Conservation (phyloP, 2,888 invertebrate genomes). For the Pseudococcus jackbeardsleyi region DNA sequence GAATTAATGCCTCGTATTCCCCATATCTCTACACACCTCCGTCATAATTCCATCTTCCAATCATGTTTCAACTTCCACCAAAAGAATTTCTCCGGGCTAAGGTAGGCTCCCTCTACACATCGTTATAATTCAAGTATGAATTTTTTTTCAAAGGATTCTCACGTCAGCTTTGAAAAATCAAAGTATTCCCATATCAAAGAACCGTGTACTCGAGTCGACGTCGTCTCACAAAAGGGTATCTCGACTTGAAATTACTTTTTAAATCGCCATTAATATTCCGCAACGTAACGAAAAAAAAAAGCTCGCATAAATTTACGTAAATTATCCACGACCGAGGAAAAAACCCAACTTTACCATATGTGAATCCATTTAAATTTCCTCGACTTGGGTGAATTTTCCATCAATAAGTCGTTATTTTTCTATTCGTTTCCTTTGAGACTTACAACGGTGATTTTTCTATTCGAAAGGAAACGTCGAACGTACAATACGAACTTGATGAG, state of each 20-base stretch:
- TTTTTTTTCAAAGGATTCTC: not conserved
- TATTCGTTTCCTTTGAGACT: not conserved
- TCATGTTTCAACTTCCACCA: not conserved
- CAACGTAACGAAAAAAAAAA: conserved; percentile 23
- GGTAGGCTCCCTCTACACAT: not conserved
- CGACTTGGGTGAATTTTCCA: not conserved
- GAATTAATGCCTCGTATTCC: not conserved
- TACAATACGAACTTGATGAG: not conserved
- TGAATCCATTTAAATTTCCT: not conserved
- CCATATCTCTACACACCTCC: not conserved
- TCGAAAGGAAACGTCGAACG: not conserved
- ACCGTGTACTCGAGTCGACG: not conserved
- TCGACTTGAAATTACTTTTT: conserved; percentile 18
- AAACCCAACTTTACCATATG: not conserved
- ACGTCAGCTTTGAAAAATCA: conserved; percentile 1
- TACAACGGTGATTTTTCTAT: not conserved
- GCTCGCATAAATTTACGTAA: conserved; percentile 24
- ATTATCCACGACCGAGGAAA: not conserved
- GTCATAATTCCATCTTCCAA: not conserved
- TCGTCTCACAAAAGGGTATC: not conserved
- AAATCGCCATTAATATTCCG: conserved; percentile 26
- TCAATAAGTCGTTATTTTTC: conserved; percentile 24
- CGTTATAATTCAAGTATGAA: not conserved
- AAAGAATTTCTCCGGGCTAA: not conserved
- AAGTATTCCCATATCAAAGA: conserved; percentile 6